Conservation (phyloP, 2,888 invertebrate species). For the Melanophora roralis region DNA sequence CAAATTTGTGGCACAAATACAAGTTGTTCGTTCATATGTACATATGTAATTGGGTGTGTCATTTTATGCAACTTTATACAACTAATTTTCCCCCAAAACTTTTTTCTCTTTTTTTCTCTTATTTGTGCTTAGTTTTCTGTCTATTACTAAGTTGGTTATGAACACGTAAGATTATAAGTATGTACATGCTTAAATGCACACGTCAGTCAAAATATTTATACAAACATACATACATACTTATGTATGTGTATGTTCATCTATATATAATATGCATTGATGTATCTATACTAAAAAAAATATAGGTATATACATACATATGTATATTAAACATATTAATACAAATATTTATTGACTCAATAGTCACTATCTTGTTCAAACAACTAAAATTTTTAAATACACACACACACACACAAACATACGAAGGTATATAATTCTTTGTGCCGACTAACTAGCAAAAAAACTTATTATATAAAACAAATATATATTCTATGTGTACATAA, state of each 20-base stretch:
- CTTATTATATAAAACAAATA: too few species aligned
- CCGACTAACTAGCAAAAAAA: too few species aligned
- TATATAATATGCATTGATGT: slow-evolving; percentile 1
- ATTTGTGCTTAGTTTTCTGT: slow-evolving; percentile 32
- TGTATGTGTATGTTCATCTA: background rate
- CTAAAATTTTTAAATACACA: too few species aligned
- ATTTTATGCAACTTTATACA: slow-evolving; percentile 25
- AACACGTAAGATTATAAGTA: background rate
- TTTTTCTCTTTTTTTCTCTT: slow-evolving; percentile 1
- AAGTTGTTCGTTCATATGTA: too few species aligned
- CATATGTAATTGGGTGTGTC: slow-evolving; percentile 39
- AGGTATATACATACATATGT: too few species aligned
- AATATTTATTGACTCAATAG: slow-evolving; percentile 2
- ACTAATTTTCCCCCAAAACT: background rate
- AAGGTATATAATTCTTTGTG: background rate
- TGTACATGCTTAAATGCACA: background rate
- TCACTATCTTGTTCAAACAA: background rate
- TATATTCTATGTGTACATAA: background rate
- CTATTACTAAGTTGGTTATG: slow-evolving; percentile 10
- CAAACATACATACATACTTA: background rate
- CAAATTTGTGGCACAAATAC: too few species aligned
- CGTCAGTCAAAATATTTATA: slow-evolving; percentile 16
- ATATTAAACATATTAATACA: too few species aligned
- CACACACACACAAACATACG: too few species aligned
- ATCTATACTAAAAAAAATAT: too few species aligned